Evolutionary conservation across 2,113 vertebrate genomes (phyloP), one percentile per base, ranked within the genome.

Genomic region (Callospermophilus lateralis): DNA sequence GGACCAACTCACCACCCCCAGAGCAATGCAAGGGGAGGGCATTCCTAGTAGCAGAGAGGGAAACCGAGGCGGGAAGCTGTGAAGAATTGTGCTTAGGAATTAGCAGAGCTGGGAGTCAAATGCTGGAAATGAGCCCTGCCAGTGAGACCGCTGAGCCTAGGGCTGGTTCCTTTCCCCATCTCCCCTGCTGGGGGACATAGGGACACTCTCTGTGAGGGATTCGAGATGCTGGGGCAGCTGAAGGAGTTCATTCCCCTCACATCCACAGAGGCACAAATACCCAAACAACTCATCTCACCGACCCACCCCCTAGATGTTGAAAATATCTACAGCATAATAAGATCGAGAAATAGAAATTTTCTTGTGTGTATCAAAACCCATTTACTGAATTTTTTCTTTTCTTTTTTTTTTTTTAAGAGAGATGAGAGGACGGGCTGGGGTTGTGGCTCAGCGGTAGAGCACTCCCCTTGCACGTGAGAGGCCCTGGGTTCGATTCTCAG

Each of bases 221-320:
- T 55, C 3, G 4, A 10, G 30, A 51, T 9, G 37, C 32, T 34
- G 0, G 0, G 28, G 55, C 16, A 19, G 24, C 28, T 0, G 3
- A 22, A 51, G 17, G 30, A 37, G 45, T 34, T 6, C 9, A 3
- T 4, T 5, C 5, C 19, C 61, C 30, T 88, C 39, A 53, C 5
- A 53, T 30, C 34, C 80, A 39, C 24, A 5, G 15, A 53, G 48
- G 45, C 1, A 20, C 48, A 68, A 22, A 37, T 2, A 48, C 34
- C 15, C 67, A 12, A n/a, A 88, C 45, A 34, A 42, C 3, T 24
- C 4, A 22, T 63, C 42, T 78, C 55, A 20, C 84, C 11, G n/a
- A 37, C 55, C 63, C 4, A 24, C 28, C 1, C 13, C 37, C n/a
- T 20, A n/a, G 28, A 88, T 11, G 4, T 2, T 39, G 80, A 73